Conservation (phyloP, 2,797 vertebrate genomes). For the Podargus strigoides region DNA sequence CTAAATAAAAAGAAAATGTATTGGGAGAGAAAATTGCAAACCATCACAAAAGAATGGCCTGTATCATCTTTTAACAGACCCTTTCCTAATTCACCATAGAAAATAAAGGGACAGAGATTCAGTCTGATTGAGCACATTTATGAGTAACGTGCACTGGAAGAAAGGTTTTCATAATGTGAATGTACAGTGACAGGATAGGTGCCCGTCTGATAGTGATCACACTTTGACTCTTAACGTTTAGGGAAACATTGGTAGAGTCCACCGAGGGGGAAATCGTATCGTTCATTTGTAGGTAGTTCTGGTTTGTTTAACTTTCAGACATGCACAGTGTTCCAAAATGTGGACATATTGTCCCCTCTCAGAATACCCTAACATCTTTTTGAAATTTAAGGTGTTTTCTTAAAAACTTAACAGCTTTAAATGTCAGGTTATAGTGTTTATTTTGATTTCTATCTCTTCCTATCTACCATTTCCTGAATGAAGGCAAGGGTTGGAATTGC, state of each 20-base stretch:
- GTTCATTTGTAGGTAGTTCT: constrained; percentile 25
- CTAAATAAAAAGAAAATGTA: constrained; percentile 86
- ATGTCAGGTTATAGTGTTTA: neutral
- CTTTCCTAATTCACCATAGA: constrained; percentile 80
- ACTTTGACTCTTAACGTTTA: neutral
- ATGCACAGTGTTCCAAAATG: neutral
- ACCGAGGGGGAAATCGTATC: neutral
- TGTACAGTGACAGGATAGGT: neutral
- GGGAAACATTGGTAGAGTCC: neutral
- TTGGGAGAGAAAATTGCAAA: constrained; percentile 82
- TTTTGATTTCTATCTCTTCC: neutral
- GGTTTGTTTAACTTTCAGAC: neutral
- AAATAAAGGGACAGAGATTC: neutral
- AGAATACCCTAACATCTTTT: neutral
- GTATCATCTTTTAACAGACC: constrained; percentile 81
- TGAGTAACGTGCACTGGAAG: constrained; percentile 30
- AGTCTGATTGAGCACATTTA: neutral
- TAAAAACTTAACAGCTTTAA: neutral
- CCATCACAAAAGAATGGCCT: constrained; percentile 82
- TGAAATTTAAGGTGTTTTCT: neutral
- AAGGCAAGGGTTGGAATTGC: neutral
- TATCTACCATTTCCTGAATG: neutral
- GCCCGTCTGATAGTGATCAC: neutral
- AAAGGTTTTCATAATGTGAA: constrained; percentile 39
- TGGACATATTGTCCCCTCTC: neutral